phyloP scores from a whole-genome alignment of 2,113 vertebrate genomes.

The Dendropsophus ebraccatus region DNA sequence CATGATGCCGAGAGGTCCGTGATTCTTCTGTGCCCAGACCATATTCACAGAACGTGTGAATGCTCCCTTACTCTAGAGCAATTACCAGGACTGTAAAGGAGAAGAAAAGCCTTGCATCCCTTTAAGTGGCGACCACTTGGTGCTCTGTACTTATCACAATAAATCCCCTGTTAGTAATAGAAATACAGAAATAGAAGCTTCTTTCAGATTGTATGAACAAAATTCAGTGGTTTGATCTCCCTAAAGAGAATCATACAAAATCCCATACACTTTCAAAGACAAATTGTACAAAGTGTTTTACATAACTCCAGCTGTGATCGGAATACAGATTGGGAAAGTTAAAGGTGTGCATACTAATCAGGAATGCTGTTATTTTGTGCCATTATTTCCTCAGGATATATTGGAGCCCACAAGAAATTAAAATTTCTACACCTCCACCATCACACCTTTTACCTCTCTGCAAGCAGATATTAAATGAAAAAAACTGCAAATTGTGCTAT shows the following conservation, averaged over 20 bases:
- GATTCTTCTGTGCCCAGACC: no score
- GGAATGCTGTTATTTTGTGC: neutral
- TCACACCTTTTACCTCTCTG: neutral
- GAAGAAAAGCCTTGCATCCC: neutral
- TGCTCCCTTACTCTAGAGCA: neutral
- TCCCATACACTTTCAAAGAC: neutral
- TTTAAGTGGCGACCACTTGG: neutral
- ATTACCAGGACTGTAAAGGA: neutral
- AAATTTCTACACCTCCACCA: neutral
- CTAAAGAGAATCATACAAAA: neutral
- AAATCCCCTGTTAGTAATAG: neutral
- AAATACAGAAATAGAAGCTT: neutral
- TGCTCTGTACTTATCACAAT: neutral
- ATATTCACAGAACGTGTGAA: no score
- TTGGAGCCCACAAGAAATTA: neutral
- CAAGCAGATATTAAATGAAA: constrained; percentile 7
- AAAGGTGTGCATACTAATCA: constrained; percentile 3
- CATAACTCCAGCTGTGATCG: neutral
- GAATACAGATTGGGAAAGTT: neutral
- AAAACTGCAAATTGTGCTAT: neutral
- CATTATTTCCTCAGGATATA: neutral
- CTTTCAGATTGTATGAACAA: neutral
- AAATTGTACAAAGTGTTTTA: constrained; percentile 1
- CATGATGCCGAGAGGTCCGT: no score
- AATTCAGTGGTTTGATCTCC: neutral